phyloP scores from a whole-genome alignment of 1,140 invertebrate genomes.

The Odontomachus brunneus region DNA sequence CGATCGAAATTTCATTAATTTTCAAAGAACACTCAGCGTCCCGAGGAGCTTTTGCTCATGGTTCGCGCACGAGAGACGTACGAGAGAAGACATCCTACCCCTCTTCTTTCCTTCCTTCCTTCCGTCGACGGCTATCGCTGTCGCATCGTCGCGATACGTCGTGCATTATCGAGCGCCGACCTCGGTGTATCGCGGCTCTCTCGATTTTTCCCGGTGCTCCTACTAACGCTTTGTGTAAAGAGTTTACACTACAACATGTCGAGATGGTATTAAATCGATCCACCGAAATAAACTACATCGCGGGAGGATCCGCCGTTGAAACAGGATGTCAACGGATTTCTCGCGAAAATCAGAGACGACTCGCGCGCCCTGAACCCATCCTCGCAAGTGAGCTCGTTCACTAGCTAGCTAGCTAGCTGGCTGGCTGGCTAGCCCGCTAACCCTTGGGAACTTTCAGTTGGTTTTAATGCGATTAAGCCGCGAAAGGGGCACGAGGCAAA shows the following conservation, averaged over 20 bases:
- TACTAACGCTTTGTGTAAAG: conserved; percentile 21
- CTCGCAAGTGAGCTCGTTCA: no score
- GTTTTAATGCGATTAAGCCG: conserved; percentile 70
- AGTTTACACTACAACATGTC: conserved; percentile 10
- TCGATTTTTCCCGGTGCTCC: neutral
- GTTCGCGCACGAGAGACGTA: neutral
- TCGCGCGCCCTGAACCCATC: neutral
- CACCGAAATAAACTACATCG: neutral
- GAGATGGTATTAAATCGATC: conserved; percentile 23
- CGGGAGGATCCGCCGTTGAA: neutral
- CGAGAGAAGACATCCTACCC: no score
- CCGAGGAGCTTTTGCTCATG: neutral
- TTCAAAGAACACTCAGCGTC: conserved; percentile 1
- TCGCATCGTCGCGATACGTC: neutral
- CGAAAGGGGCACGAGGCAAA: conserved; percentile 47
- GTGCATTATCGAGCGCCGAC: neutral
- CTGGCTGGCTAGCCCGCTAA: neutral
- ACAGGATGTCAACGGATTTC: conserved; percentile 52
- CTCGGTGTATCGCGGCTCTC: no score
- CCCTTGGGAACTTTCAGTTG: conserved; percentile 72
- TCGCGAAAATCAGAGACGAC: conserved; percentile 58
- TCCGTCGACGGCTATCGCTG: no score
- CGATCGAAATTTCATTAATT: conserved; percentile 1
- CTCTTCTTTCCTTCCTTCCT: no score
- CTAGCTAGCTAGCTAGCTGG: neutral